Evolutionary conservation across 1,140 invertebrate genomes (phyloP).

Genomic region (Saccostrea glomerata): DNA sequence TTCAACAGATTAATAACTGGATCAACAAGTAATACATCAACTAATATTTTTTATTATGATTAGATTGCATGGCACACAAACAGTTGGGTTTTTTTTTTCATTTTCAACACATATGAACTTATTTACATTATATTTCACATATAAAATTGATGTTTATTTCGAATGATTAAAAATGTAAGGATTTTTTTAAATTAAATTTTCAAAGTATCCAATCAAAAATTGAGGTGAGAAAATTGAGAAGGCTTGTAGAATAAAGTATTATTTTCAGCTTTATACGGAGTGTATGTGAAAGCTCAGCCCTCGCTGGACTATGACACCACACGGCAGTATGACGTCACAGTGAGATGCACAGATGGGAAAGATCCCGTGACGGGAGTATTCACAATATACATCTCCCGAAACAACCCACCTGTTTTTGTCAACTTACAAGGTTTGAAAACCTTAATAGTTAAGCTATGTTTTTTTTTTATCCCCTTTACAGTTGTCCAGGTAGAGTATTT

Average conservation of each 20-base stretch:
- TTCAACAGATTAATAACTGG: neutral
- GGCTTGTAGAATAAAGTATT: too few species aligned
- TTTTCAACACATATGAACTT: too few species aligned
- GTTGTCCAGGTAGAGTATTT: too few species aligned
- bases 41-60: too few species aligned
- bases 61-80: too few species aligned
- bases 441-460: neutral
- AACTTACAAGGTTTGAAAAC: conserved; percentile 36
- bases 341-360: conserved; percentile 47
- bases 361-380: conserved; percentile 19
- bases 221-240: neutral
- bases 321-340: conserved; percentile 42
- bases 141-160: too few species aligned
- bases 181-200: too few species aligned
- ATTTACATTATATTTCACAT: too few species aligned
- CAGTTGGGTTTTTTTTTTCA: too few species aligned
- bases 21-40: neutral
- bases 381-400: conserved; percentile 36
- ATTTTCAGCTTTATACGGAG: conserved; percentile 34
- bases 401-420: conserved; percentile 36
- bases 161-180: too few species aligned
- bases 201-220: too few species aligned
- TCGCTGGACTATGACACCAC: conserved; percentile 16
- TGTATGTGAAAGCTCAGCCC: conserved; percentile 43
- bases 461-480: too few species aligned